These are phyloP conservation scores for Dynastes tityus DNA, from an alignment of 2,888 invertebrate species.

Conservation along the genomic window DNA sequence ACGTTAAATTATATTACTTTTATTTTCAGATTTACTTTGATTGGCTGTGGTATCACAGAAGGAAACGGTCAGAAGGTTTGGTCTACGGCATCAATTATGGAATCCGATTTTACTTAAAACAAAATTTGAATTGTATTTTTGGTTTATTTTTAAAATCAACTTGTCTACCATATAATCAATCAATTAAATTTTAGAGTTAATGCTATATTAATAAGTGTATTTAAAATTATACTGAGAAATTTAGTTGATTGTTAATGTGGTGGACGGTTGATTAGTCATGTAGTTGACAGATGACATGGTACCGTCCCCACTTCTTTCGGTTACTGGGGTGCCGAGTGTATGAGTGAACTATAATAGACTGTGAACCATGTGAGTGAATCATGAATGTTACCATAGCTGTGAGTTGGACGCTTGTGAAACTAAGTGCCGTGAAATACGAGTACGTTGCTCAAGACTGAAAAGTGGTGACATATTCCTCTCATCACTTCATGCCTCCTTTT, in stretches of 20 bases:
- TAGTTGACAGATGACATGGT: constrained; percentile 63
- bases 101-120: constrained; percentile 62
- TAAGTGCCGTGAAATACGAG: constrained; percentile 60
- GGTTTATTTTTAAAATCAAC: constrained; percentile 50
- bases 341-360: constrained; percentile 58
- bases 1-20: not conserved
- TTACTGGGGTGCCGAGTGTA: constrained; percentile 66
- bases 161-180: constrained; percentile 46
- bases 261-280: constrained; percentile 44
- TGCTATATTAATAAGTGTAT: constrained; percentile 21
- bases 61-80: constrained; percentile 65
- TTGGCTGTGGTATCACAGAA: constrained; percentile 64
- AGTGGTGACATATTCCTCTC: constrained; percentile 62
- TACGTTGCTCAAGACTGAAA: constrained; percentile 66
- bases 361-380: constrained; percentile 61
- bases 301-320: constrained; percentile 63
- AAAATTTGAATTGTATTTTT: constrained; percentile 57
- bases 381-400: constrained; percentile 61
- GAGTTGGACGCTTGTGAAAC: constrained; percentile 63
- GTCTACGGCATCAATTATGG: constrained; percentile 67
- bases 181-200: constrained; percentile 44
- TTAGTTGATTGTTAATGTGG: constrained; percentile 46
- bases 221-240: constrained; percentile 17
- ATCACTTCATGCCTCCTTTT: constrained; percentile 59
- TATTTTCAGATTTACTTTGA: constrained; percentile 65